phyloP scores from a whole-genome alignment of 2,113 vertebrate species.

The Alexandromys fortis region DNA sequence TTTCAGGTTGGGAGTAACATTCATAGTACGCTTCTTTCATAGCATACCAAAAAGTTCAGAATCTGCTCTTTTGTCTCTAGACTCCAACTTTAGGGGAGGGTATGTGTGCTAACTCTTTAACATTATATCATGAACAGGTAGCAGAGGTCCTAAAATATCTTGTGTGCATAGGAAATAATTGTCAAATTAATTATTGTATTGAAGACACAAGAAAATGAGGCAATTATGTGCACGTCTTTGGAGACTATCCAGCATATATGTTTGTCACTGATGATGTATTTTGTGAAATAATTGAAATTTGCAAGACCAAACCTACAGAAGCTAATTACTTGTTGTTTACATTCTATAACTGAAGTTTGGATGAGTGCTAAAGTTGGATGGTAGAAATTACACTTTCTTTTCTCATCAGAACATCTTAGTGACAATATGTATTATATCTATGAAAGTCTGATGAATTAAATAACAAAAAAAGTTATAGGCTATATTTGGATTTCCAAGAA shows the following conservation, averaged over 20 bases:
- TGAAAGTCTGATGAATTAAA: constrained; percentile 7
- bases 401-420: constrained; percentile 11
- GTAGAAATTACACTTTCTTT: constrained; percentile 58
- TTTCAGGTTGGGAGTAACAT: neutral
- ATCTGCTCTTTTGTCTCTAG: constrained; percentile 21
- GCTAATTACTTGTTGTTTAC: constrained; percentile 31
- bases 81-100: neutral
- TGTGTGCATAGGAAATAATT: constrained; percentile 33
- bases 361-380: neutral
- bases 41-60: neutral
- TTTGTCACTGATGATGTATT: neutral
- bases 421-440: neutral
- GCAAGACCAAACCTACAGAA: neutral
- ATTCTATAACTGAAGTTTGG: neutral
- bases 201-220: neutral
- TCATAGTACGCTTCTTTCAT: neutral
- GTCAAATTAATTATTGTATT: constrained; percentile 16
- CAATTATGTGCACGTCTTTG: neutral
- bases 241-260: constrained; percentile 12
- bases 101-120: neutral
- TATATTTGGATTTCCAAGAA: constrained; percentile 38
- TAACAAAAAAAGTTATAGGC: constrained; percentile 25
- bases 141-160: neutral
- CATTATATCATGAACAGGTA: neutral
- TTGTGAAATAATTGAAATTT: constrained; percentile 54